Percentiles rank a stretch among this genome's conserved stretches.
Evolutionary conservation across 2,113 vertebrate genomes (phyloP).

Genomic region (Corvus hawaiiensis): DNA sequence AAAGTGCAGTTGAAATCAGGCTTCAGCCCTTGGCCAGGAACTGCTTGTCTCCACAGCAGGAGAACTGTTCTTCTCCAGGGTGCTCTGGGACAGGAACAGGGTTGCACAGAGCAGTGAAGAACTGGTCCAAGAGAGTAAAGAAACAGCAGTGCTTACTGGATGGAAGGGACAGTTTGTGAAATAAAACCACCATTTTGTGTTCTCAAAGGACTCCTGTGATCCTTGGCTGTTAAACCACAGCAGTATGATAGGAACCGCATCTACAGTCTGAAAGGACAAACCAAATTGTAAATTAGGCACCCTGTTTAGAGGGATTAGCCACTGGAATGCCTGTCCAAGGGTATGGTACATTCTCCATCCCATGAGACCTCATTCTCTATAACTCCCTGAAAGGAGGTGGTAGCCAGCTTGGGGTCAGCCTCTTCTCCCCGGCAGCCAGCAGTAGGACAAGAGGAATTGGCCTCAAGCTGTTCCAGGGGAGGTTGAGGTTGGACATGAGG

Average conservation of each 20-base stretch:
- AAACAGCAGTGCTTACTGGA: not conserved
- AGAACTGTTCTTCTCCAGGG: not conserved
- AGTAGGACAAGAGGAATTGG: not conserved
- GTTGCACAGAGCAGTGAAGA: not conserved
- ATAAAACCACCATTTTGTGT: fast-evolving
- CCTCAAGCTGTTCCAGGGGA: not conserved
- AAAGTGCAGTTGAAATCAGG: not conserved
- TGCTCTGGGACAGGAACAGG: not conserved
- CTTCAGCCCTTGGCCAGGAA: not conserved
- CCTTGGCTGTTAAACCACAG: not conserved
- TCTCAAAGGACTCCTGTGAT: not conserved
- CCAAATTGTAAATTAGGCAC: not conserved
- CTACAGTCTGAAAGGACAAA: not conserved
- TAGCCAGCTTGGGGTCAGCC: not conserved
- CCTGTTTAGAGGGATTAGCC: not conserved
- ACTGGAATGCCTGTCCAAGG: not conserved
- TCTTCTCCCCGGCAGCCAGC: not conserved
- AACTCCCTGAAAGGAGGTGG: not conserved
- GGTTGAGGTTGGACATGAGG: not conserved
- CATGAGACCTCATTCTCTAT: not conserved
- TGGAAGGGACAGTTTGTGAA: not conserved
- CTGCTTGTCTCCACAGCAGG: not conserved
- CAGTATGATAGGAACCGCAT: not conserved
- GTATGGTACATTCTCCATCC: not conserved
- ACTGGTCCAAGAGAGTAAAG: not conserved